A percentile compares a stretch with the other conserved stretches of the same genome.
Conservation (phyloP, 1,140 invertebrate genomes). For the Achroia grisella region DNA sequence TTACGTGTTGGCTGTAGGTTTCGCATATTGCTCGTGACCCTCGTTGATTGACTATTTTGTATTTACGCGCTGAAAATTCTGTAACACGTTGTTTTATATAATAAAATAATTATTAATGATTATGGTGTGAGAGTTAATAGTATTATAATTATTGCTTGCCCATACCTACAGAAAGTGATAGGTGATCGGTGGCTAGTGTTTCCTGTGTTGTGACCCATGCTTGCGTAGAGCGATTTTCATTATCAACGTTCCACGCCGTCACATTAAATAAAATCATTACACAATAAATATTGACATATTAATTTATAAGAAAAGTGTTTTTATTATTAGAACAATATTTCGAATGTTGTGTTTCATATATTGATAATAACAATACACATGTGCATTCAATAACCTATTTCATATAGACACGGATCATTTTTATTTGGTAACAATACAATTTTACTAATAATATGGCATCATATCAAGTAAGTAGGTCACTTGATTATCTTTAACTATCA, state of each 20-base stretch:
- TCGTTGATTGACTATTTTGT: conserved; percentile 43
- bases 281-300: no score
- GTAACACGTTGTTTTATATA: conserved; percentile 39
- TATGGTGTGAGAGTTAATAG: no score
- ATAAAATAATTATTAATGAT: no score
- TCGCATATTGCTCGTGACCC: conserved; percentile 63
- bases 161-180: no score
- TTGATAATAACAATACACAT: conserved; percentile 6
- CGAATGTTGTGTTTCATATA: no score
- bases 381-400: conserved; percentile 30
- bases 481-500: conserved; percentile 22
- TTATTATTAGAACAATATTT: no score
- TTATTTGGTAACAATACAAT: conserved; percentile 8
- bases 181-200: conserved; percentile 5
- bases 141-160: no score
- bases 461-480: conserved; percentile 27
- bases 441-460: conserved; percentile 16
- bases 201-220: conserved; percentile 11
- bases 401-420: background rate
- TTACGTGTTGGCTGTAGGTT: conserved; percentile 70
- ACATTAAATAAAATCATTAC: no score
- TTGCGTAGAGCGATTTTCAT: conserved; percentile 15
- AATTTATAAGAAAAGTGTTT: no score
- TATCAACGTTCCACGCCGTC: background rate
- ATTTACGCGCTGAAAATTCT: conserved; percentile 34